Evolutionary conservation across 2,113 vertebrate genomes (phyloP).

Genomic region (Cheilinus undulatus): DNA sequence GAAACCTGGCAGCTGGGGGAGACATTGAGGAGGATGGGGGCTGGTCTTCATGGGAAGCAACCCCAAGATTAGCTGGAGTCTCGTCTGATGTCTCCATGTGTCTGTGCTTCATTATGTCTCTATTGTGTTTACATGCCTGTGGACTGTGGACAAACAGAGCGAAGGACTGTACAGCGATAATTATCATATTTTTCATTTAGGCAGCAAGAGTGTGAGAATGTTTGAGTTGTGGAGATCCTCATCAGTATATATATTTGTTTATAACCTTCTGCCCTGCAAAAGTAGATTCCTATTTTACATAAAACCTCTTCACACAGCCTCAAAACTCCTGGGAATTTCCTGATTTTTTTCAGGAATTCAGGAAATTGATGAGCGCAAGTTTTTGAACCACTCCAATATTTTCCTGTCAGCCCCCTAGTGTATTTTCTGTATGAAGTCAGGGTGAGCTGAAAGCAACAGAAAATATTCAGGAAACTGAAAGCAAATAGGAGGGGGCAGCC

Average conservation of each 20-base stretch:
- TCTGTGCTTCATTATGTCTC: conserved; percentile 71
- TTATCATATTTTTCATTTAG: conserved; percentile 30
- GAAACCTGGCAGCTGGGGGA: conserved; percentile 68
- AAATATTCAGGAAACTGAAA: no score
- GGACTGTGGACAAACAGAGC: conserved; percentile 52
- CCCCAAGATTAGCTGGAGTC: conserved; percentile 69
- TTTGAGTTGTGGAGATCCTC: conserved; percentile 11
- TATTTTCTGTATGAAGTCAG: no score
- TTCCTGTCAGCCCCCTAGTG: no score
- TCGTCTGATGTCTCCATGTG: conserved; percentile 60
- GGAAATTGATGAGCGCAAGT: no score
- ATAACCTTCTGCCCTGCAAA: no score
- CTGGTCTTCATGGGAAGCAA: conserved; percentile 68
- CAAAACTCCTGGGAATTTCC: no score
- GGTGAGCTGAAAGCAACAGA: no score
- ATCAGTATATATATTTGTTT: not conserved
- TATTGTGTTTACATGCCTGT: conserved; percentile 61
- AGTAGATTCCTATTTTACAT: no score
- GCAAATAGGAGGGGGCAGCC: no score
- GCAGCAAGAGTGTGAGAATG: conserved; percentile 63
- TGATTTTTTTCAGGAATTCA: no score
- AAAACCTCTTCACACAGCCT: no score
- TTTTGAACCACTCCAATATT: no score
- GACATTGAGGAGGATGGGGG: conserved; percentile 39
- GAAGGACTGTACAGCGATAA: conserved; percentile 29